phyloP scores from a whole-genome alignment of 2,113 vertebrate genomes.

The Microcebus murinus region DNA sequence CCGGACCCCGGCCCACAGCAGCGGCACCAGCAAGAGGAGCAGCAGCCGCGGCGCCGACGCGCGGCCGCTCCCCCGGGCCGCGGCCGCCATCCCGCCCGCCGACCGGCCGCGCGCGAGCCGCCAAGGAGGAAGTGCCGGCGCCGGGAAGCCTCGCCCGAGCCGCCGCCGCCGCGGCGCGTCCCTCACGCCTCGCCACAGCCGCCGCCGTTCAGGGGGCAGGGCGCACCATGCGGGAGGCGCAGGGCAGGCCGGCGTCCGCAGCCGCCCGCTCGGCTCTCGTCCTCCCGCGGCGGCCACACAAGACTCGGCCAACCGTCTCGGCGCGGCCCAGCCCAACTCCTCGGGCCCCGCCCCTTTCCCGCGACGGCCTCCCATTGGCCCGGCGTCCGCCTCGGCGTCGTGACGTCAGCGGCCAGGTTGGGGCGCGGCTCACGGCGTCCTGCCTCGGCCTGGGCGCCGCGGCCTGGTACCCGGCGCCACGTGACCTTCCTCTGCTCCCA shows the following conservation, averaged over 20 bases:
- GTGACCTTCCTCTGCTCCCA: neutral
- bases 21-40: constrained; percentile 49
- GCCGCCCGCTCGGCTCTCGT: accelerated
- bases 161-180: neutral
- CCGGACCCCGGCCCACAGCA: constrained; percentile 54
- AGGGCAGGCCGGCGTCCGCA: neutral
- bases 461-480: neutral
- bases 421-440: constrained; percentile 50
- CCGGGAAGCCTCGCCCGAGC: neutral
- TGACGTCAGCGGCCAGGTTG: constrained; percentile 71
- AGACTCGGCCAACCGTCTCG: neutral
- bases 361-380: constrained; percentile 67
- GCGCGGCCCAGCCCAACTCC: neutral
- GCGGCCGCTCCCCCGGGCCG: constrained; percentile 34
- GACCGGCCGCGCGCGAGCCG: constrained; percentile 5
- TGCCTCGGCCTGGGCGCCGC: neutral
- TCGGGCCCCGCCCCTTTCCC: neutral
- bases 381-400: constrained; percentile 61
- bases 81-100: constrained; percentile 71
- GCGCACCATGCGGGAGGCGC: constrained; percentile 43
- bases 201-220: neutral
- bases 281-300: neutral
- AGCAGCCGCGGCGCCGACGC: constrained; percentile 38
- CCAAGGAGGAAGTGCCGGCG: constrained; percentile 59
- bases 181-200: constrained; percentile 20